Conservation (phyloP, 2,113 vertebrate genomes). For the Acanthisitta chloris region DNA sequence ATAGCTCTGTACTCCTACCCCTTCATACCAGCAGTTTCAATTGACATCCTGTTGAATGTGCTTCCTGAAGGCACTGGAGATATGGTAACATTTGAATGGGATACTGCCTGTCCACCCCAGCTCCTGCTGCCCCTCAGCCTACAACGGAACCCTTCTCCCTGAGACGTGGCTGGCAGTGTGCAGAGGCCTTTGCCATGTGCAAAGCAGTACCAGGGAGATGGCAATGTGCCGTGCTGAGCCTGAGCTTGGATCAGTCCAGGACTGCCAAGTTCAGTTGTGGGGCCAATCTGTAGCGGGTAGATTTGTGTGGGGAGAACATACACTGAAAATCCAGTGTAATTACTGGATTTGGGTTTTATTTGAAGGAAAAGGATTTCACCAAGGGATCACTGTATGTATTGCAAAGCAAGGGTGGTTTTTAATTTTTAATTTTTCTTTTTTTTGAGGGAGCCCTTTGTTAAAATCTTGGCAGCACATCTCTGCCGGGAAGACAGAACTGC, state of each 20-base stretch:
- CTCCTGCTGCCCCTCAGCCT: background rate
- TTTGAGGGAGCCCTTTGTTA: constrained; percentile 52
- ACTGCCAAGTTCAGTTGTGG: background rate
- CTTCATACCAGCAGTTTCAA: background rate
- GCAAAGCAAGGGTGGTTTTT: background rate
- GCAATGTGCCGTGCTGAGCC: rapidly evolving
- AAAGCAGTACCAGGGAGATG: background rate
- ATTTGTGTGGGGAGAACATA: background rate
- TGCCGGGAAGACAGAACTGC: constrained; percentile 40
- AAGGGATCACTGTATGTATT: background rate
- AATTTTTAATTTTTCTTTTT: background rate
- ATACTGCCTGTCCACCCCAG: background rate
- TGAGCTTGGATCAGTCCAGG: rapidly evolving
- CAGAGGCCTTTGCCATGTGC: background rate
- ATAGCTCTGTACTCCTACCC: background rate
- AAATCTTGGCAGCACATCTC: constrained; percentile 29
- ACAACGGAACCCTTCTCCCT: background rate
- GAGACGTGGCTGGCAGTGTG: background rate
- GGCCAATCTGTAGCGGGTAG: background rate
- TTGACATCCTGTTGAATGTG: no score
- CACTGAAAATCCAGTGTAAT: background rate
- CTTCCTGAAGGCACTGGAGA: background rate
- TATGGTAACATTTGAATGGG: background rate
- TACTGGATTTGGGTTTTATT: background rate
- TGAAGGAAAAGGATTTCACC: background rate